Evolutionary conservation across 2,797 vertebrate species (phyloP), one percentile per base, ranked within the genome.

Genomic region (Crypturellus tataupa): DNA sequence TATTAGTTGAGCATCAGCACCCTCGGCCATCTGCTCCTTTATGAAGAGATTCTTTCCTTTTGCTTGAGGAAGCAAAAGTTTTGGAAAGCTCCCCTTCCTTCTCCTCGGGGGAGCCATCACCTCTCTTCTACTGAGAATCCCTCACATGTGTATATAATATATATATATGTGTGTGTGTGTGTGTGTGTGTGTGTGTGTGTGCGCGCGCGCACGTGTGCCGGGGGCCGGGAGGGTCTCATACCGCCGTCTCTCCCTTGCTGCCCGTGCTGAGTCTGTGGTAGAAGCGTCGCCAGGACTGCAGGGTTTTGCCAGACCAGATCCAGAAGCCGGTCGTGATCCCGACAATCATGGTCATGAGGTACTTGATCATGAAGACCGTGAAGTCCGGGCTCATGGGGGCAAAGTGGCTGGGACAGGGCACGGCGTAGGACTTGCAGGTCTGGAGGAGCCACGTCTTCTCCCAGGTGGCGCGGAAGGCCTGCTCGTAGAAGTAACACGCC

Each of bases 401-500:
- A 17, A 98, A 98, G 94, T 98, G 97, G 89, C 98, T 97, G 1
- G 98, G 99, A 91, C 99, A 99, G 14, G 98, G 98, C 53, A 99
- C 97, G 0, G 98, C 98, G 0, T 99, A 99, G 12, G 98, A 98
- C 91, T 98, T 98, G 95, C 99, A 99, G 0, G 98, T 99, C 97
- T 98, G 98, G 89, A 98, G 97, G 71, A 98, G 98, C 99, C 99
- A 99, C 18, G 99, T 99, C 87, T 98, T 98, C 98, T 99, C 99
- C 99, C 99, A 99, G 65, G 99, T 98, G 96, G 98, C 98, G n/a
- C 99, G 98, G 96, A 99, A 99, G 80, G 99, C 99, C 98, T 99
- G 99, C 98, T 99, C 99, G 3, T 99, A 99, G 98, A 99, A 99
- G 94, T 99, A 99, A 76, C 99, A 99, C 2, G 99, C 99, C 80